These are phyloP conservation scores for Microchrysa polita DNA, from an alignment of 2,888 invertebrate genomes.

Conservation along the genomic window DNA sequence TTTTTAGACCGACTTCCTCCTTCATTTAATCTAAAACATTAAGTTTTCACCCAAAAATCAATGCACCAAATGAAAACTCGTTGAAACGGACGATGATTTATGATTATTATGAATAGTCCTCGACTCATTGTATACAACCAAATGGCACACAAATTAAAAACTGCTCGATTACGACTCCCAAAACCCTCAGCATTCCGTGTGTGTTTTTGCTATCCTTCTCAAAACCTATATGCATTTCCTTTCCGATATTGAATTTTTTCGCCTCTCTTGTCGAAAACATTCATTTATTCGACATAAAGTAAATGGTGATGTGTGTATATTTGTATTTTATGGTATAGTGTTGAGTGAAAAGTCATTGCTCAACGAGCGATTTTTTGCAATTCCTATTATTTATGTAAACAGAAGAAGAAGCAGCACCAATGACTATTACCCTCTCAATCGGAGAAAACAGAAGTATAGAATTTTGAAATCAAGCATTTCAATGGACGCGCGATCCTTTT, in stretches of 20 bases:
- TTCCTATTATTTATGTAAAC: too few relatives aligned
- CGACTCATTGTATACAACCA: neutral
- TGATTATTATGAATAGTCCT: neutral
- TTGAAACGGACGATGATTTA: neutral
- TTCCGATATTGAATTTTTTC: slow-evolving; percentile 18
- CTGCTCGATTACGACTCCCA: neutral
- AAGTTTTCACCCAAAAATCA: neutral
- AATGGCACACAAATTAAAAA: slow-evolving; percentile 9
- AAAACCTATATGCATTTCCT: slow-evolving; percentile 22
- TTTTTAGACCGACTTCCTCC: too few relatives aligned
- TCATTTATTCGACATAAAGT: slow-evolving; percentile 38
- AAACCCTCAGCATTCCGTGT: too few relatives aligned
- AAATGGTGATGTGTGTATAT: too few relatives aligned
- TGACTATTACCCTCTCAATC: slow-evolving; percentile 30
- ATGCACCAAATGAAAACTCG: neutral
- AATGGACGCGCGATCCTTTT: slow-evolving; percentile 32
- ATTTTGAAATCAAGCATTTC: slow-evolving; percentile 40
- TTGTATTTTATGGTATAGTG: slow-evolving; percentile 26
- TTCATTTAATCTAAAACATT: neutral
- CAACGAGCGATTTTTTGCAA: slow-evolving; percentile 28
- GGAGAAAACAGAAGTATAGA: slow-evolving; percentile 33
- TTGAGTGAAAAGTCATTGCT: slow-evolving; percentile 37
- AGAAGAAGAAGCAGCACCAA: too few relatives aligned
- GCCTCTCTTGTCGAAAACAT: slow-evolving; percentile 7
- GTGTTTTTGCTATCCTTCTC: neutral